Evolutionary conservation across 1,140 invertebrate genomes (phyloP).

Genomic region (Alviniconcha marisindica): DNA sequence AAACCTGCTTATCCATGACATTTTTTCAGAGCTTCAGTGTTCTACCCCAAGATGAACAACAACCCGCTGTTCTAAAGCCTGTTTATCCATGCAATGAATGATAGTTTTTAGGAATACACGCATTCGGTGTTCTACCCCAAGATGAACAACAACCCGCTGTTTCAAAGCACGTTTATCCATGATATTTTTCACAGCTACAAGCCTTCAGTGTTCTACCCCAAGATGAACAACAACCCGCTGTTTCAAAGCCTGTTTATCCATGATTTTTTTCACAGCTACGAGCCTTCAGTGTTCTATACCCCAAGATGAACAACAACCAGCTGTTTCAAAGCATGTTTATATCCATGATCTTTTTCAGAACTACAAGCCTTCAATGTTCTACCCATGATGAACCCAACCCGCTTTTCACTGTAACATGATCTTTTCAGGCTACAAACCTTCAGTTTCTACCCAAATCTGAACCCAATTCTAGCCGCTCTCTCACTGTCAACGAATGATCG

Average conservation of each 20-base stretch:
- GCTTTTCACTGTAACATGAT: too few species aligned
- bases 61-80: slow-evolving; percentile 90
- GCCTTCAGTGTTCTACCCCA: slow-evolving; percentile 92
- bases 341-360: too few species aligned
- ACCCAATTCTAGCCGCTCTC: too few species aligned
- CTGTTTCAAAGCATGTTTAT: too few species aligned
- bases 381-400: too few species aligned
- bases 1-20: slow-evolving; percentile 80
- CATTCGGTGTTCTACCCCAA: slow-evolving; percentile 95
- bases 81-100: too few species aligned
- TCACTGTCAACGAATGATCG: too few species aligned
- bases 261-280: background rate
- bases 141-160: slow-evolving; percentile 88
- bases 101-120: slow-evolving; percentile 84
- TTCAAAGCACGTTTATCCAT: slow-evolving; percentile 84
- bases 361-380: too few species aligned
- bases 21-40: slow-evolving; percentile 81
- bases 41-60: slow-evolving; percentile 92
- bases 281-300: background rate
- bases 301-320: too few species aligned
- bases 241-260: slow-evolving; percentile 85
- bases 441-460: too few species aligned
- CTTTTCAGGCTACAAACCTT: too few species aligned
- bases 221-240: slow-evolving; percentile 87
- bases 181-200: slow-evolving; percentile 85